Evolutionary conservation across 2,888 invertebrate species (phyloP), one percentile per base, ranked within the genome.

Genomic region (Torymus auratus): DNA sequence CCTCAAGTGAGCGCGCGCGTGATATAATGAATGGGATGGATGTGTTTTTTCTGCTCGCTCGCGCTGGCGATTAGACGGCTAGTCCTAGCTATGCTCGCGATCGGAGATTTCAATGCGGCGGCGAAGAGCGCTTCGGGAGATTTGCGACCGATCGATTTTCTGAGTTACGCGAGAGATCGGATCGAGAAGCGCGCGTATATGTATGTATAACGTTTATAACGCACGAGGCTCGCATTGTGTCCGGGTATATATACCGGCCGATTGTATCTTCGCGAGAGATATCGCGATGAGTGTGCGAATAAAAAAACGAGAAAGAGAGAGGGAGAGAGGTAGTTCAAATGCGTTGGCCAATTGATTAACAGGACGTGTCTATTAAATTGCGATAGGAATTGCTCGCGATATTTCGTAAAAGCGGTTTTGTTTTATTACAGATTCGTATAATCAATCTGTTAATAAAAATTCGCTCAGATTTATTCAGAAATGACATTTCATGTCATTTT

Each of bases 11-110:
- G 28, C 52, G 41, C 17, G 64, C 72, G 61, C 76, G 72, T 76
- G 80, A 76, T 76, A 74, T 74, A 79, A 79, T 79, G 69, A 71
- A 78, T 71, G 60, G 60, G 78, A 76, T 76, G 56, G 28, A 58
- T 71, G 55, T n/a, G 11, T 52, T 4, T 76, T 72, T 72, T 23
- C 58, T 5, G 3, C 41, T 76, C 64, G 41, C 17, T 28, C 41
- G 7, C 41, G 41, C 41, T 41, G 41, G 13, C 55, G 61, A 58
- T 64, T 64, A 69, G 68, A 58, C 52, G 50, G 28, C 53, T 1
- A 41, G 41, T 41, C 41, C 41, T 41, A 41, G 7, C 41, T 7
- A 41, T 10, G 41, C 7, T 41, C 41, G 41, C 41, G 11, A 60
- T 58, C 11, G 60, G 81, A 77, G 67, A 81, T 78, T 81, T 78